These are phyloP conservation scores for Prionailurus viverrinus DNA, from an alignment of 2,113 vertebrate species.

Conservation along the genomic window DNA sequence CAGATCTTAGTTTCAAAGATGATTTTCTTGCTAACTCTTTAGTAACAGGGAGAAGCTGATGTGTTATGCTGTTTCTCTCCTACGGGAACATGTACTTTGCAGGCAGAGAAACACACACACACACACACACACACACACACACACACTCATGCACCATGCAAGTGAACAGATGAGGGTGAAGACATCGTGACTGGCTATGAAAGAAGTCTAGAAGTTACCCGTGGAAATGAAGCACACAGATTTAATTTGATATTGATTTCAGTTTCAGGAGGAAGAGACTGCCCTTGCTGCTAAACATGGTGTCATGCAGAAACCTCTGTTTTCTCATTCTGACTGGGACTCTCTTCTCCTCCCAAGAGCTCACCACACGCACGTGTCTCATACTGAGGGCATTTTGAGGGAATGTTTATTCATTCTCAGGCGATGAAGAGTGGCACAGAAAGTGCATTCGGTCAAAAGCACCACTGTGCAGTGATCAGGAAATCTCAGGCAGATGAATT, in stretches of 20 bases:
- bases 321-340: not conserved
- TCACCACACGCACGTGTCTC: not conserved
- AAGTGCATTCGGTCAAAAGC: not conserved
- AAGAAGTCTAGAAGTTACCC: slow-evolving; percentile 62
- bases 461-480: not conserved
- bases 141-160: not conserved
- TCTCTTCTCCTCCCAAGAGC: accelerated
- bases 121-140: no score
- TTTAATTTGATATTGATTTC: slow-evolving; percentile 85
- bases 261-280: slow-evolving; percentile 77
- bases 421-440: not conserved
- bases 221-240: slow-evolving; percentile 50
- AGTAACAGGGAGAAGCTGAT: not conserved
- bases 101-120: not conserved
- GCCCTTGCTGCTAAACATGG: slow-evolving; percentile 67
- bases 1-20: not conserved
- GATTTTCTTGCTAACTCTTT: not conserved
- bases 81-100: not conserved
- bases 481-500: not conserved
- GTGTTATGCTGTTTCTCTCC: not conserved
- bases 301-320: not conserved
- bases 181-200: not conserved
- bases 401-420: not conserved
- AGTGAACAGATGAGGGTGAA: not conserved
- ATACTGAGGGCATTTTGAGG: not conserved